Evolutionary conservation across 1,140 invertebrate genomes (phyloP).

Genomic region (Araneus ventricosus): DNA sequence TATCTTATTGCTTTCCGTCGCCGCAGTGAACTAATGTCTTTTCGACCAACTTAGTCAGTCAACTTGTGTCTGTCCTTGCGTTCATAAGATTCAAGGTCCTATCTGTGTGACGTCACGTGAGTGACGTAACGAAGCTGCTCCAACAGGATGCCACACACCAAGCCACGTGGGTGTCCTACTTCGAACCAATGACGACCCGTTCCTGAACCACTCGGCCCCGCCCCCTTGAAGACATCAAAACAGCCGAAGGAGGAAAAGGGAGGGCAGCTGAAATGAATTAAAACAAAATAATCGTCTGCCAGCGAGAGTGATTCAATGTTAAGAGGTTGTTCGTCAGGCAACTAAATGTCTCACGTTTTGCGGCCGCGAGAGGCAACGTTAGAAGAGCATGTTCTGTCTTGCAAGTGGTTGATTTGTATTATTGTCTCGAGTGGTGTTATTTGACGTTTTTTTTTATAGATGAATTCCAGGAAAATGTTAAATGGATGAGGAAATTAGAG

Average conservation of each 20-base stretch:
- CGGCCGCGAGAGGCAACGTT: too few species aligned
- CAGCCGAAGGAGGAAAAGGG: conserved; percentile 35
- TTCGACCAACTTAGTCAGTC: background rate
- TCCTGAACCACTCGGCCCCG: background rate
- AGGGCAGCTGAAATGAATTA: background rate
- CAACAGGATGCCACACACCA: conserved; percentile 66
- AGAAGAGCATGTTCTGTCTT: too few species aligned
- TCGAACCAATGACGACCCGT: conserved; percentile 42
- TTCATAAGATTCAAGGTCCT: conserved; percentile 39
- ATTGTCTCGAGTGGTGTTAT: too few species aligned
- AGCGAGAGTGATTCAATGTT: background rate
- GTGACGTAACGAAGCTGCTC: conserved; percentile 55
- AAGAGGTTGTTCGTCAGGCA: background rate
- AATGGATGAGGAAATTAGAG: background rate
- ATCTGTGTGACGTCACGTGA: conserved; percentile 2
- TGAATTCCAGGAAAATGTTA: background rate
- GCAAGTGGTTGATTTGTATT: too few species aligned
- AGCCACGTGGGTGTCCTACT: conserved; percentile 66
- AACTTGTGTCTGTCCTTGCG: conserved; percentile 2
- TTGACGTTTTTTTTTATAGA: background rate
- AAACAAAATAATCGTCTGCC: background rate
- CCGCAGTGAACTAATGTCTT: background rate
- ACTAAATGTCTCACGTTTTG: background rate
- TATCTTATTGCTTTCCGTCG: background rate
- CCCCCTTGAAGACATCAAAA: conserved; percentile 50